A percentile compares a stretch with the other conserved stretches of the same genome.
Evolutionary conservation across 2,113 vertebrate genomes (phyloP).

Genomic region (Anarrhichthys ocellatus): DNA sequence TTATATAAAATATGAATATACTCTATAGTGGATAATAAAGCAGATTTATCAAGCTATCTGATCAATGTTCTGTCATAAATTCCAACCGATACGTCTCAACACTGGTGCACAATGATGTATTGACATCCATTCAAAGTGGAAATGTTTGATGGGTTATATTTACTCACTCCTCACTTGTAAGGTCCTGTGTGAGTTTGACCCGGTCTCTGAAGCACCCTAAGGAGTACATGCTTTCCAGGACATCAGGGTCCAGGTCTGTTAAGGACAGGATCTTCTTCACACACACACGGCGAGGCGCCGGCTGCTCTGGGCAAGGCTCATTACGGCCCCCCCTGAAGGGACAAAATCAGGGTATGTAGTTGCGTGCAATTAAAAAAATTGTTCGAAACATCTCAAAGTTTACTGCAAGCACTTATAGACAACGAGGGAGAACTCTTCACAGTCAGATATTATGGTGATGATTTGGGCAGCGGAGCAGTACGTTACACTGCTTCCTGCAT

Average conservation of each 20-base stretch:
- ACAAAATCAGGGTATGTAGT: not conserved
- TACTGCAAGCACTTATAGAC: not conserved
- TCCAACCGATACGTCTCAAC: not conserved
- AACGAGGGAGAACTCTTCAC: not conserved
- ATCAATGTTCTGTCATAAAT: not conserved
- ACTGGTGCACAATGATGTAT: not conserved
- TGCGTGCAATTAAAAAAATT: not conserved
- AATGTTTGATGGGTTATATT: slow-evolving; percentile 28
- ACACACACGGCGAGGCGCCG: slow-evolving; percentile 86
- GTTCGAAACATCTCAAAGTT: not conserved
- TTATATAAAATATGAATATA: not conserved
- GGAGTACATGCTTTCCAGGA: slow-evolving; percentile 92
- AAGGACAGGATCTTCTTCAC: slow-evolving; percentile 87
- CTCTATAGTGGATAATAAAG: not conserved
- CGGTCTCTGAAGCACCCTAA: slow-evolving; percentile 93
- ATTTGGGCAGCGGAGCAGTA: too few species aligned
- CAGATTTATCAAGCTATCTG: not conserved
- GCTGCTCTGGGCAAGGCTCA: slow-evolving; percentile 89
- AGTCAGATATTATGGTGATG: not conserved
- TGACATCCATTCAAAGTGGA: not conserved
- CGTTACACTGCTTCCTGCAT: not conserved
- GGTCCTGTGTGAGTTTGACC: slow-evolving; percentile 88
- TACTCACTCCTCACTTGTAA: slow-evolving; percentile 91
- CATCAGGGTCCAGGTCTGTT: slow-evolving; percentile 90
- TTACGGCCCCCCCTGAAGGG: slow-evolving; percentile 85